Conservation (phyloP, 2,113 vertebrate species). For the Etheostoma cragini region DNA sequence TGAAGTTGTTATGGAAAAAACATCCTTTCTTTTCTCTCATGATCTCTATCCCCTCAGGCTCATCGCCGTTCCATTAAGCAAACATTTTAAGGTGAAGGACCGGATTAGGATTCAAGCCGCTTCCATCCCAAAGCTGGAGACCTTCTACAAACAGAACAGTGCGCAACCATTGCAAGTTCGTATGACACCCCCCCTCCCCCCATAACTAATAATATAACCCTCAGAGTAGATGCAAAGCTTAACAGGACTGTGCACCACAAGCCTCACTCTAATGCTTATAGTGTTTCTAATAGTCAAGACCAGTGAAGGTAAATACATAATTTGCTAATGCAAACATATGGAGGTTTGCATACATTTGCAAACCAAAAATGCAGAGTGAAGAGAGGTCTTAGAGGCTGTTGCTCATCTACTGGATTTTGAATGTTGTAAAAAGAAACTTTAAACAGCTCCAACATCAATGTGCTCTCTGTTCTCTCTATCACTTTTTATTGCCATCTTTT, state of each 20-base stretch:
- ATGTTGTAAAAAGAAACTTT: too few species aligned
- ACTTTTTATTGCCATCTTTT: too few species aligned
- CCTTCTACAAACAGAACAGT: slow-evolving; percentile 79
- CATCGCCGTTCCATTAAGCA: slow-evolving; percentile 86
- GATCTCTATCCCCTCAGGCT: slow-evolving; percentile 74
- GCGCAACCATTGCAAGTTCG: slow-evolving; percentile 84
- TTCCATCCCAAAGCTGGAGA: slow-evolving; percentile 84
- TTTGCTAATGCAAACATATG: background rate
- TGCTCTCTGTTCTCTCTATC: too few species aligned
- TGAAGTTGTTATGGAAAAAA: background rate
- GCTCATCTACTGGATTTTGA: too few species aligned
- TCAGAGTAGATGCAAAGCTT: background rate
- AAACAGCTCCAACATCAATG: too few species aligned
- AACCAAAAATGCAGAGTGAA: background rate
- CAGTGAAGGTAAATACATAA: background rate
- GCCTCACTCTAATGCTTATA: background rate
- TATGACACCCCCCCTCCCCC: slow-evolving; percentile 19
- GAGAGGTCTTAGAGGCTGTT: too few species aligned
- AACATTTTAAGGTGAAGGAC: slow-evolving; percentile 85
- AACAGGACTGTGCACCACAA: background rate
- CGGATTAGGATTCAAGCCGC: slow-evolving; percentile 75
- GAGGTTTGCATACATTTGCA: background rate
- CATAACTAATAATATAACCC: too few species aligned
- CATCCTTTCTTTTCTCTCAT: background rate
- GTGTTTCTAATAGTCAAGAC: background rate